A percentile compares a stretch with the other conserved stretches of the same genome.
Evolutionary conservation across 2,113 vertebrate genomes (phyloP).

Genomic region (Ellobius talpinus): DNA sequence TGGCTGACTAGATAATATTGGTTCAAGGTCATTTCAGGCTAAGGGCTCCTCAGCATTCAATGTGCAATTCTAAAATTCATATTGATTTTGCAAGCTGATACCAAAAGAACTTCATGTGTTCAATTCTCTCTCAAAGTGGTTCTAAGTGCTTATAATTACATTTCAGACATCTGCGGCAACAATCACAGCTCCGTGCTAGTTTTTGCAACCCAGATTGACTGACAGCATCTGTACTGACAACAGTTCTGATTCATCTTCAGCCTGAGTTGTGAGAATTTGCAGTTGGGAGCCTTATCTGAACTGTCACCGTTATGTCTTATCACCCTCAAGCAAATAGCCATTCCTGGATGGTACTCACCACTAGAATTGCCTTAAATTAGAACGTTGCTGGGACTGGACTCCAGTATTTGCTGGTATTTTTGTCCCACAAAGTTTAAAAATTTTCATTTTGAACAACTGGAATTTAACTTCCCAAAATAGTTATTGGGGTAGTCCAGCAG

Average conservation of each 20-base stretch:
- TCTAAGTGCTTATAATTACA: conserved; percentile 75
- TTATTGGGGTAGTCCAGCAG: not conserved
- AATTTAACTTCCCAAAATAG: conserved; percentile 47
- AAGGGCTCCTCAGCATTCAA: conserved; percentile 47
- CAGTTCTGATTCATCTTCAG: conserved; percentile 53
- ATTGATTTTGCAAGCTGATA: conserved; percentile 68
- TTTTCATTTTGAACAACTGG: conserved; percentile 61
- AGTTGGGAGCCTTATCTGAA: conserved; percentile 62
- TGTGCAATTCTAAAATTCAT: conserved; percentile 65
- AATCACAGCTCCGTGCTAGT: conserved; percentile 62
- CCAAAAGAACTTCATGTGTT: conserved; percentile 49
- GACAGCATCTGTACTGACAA: conserved; percentile 63
- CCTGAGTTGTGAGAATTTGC: conserved; percentile 51
- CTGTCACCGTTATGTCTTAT: conserved; percentile 74
- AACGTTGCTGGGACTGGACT: not conserved
- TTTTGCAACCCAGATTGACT: conserved; percentile 66
- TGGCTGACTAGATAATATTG: not conserved
- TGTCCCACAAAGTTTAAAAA: not conserved
- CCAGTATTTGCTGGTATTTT: not conserved
- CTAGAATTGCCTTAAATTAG: conserved; percentile 49
- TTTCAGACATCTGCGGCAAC: conserved; percentile 75
- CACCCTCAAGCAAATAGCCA: conserved; percentile 60
- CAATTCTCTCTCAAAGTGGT: conserved; percentile 50
- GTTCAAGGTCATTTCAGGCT: conserved; percentile 50
- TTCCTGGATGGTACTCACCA: not conserved